Evolutionary conservation across 2,888 invertebrate genomes (phyloP).

Genomic region (Abscondita cerata): DNA sequence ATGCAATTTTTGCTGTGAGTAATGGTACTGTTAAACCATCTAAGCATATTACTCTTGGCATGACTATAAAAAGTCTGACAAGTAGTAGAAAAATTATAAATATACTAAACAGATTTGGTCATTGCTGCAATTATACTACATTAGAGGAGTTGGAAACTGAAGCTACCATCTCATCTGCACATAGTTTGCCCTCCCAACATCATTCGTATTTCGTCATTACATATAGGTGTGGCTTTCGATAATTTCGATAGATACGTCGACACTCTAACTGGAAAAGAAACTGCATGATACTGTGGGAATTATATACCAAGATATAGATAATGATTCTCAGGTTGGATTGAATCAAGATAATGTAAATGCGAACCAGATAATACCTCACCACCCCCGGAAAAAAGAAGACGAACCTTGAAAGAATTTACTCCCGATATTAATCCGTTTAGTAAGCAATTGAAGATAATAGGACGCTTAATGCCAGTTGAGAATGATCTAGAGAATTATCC

Average conservation of each 20-base stretch:
- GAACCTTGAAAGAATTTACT: no score
- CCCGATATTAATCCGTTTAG: no score
- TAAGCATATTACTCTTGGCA: constrained; percentile 41
- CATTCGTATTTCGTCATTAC: no score
- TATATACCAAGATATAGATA: no score
- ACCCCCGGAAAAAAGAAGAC: not conserved
- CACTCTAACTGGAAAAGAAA: constrained; percentile 36
- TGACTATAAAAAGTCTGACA: constrained; percentile 42
- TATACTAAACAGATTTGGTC: constrained; percentile 40
- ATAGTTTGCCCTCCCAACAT: constrained; percentile 26
- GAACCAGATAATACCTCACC: no score
- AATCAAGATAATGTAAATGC: no score
- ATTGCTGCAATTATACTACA: constrained; percentile 41
- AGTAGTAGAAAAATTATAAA: constrained; percentile 43
- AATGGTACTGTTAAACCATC: constrained; percentile 43
- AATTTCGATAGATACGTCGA: no score
- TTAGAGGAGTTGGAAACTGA: constrained; percentile 39
- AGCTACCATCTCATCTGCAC: constrained; percentile 21
- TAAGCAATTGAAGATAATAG: no score
- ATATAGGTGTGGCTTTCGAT: no score
- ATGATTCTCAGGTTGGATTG: no score
- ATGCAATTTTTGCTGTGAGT: constrained; percentile 40
- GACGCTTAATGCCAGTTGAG: no score
- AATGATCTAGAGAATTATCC: not conserved
- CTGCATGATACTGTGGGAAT: no score